Conservation (phyloP, 2,888 invertebrate genomes). For the Acanthosepion pharaonis region DNA sequence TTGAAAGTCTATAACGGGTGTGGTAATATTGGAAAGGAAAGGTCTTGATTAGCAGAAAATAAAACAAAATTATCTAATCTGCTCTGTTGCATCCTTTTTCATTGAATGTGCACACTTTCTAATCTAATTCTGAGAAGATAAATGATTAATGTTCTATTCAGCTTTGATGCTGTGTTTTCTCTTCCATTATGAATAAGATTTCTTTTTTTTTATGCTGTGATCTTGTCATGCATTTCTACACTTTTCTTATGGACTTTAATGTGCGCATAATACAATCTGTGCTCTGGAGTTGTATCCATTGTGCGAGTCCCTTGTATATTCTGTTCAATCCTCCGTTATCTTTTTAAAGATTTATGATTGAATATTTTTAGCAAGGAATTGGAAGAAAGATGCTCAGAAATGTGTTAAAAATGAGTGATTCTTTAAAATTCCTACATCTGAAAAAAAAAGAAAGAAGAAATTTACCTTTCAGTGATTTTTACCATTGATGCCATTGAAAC, state of each 20-base stretch:
- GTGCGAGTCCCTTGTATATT: not conserved
- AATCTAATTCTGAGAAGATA: not conserved
- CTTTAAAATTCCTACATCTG: not conserved
- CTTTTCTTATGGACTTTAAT: not conserved
- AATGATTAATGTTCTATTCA: constrained; percentile 16
- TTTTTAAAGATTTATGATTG: not conserved
- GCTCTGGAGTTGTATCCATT: not conserved
- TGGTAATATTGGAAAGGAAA: constrained; percentile 4
- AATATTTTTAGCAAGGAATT: not conserved
- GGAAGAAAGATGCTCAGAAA: not conserved
- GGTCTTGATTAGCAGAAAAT: constrained; percentile 2
- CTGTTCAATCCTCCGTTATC: not conserved
- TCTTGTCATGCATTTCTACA: not conserved
- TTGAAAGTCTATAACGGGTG: not conserved
- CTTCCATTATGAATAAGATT: not conserved
- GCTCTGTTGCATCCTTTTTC: not conserved
- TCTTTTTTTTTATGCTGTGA: not conserved
- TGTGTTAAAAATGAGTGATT: not conserved
- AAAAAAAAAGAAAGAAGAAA: not conserved
- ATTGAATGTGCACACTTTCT: not conserved
- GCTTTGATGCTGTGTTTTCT: not conserved
- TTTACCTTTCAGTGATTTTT: not conserved
- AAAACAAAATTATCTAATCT: not conserved
- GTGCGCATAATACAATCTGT: not conserved
- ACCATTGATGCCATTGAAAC: not conserved